Conservation (phyloP, 2,113 vertebrate species). For the Paralichthys olivaceus region DNA sequence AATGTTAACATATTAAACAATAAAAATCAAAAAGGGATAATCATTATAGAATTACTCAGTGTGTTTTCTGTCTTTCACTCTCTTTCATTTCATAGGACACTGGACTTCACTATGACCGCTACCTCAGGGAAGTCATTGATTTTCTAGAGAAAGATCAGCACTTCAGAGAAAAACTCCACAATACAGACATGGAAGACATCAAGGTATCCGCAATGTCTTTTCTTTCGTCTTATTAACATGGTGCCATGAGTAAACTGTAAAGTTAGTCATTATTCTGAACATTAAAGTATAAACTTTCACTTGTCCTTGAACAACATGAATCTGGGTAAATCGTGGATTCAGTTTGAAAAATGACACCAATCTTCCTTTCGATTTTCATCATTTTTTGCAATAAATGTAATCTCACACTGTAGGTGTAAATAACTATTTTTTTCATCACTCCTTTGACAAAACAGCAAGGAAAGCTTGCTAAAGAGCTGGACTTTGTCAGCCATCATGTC, state of each 20-base stretch:
- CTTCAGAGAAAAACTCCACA: constrained; percentile 98
- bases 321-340: no score
- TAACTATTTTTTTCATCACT: background rate
- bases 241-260: background rate
- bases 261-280: background rate
- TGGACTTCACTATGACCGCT: constrained; percentile 97
- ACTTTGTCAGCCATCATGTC: constrained; percentile 96
- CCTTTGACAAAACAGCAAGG: constrained; percentile 85
- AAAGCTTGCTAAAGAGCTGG: constrained; percentile 93
- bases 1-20: background rate
- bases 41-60: background rate
- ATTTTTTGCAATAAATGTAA: background rate
- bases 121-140: constrained; percentile 98
- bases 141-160: constrained; percentile 97
- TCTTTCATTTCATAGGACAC: constrained; percentile 87
- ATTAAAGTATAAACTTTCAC: no score
- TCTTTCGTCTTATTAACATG: background rate
- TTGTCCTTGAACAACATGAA: no score
- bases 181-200: constrained; percentile 98
- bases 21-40: background rate
- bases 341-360: no score
- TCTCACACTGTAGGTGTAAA: background rate
- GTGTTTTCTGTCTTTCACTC: background rate
- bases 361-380: background rate
- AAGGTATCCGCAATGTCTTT: constrained; percentile 83